Base-by-base conservation (phyloP, 2,113 vertebrate species). In the Cinclus cinclus region DNA sequence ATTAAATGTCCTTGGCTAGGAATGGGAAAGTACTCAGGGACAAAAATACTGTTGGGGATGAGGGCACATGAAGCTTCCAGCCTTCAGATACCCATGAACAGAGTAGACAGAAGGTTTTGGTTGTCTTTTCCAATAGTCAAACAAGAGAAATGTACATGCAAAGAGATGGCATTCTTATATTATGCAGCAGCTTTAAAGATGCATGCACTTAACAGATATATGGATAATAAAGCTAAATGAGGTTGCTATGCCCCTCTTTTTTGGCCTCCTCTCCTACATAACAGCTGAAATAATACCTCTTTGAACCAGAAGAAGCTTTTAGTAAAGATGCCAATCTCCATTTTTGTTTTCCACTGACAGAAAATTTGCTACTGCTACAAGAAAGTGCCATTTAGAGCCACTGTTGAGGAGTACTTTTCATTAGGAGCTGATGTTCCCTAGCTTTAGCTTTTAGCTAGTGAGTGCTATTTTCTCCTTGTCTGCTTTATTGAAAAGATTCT, bases 401-500 rank as follows among this genome's bases (percentile, higher is more conserved):
- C 50, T 81, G 46, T 39, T 89, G 69, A 91, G 85, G 49, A 27
- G 11, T 79, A 28, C 63, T 68, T 93, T 90, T 42, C 67, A 76
- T 85, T 68, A 73, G 70, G 53, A 78, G 31, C 25, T 80, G 75
- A 86, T 69, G 83, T 41, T 81, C 28, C 50, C 28, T 58, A 70
- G 76, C 67, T 83, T 89, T 64, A 89, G 71, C 71, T 92, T 92
- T 90, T 83, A 94, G 23, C 11, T 30, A 30, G 55, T 77, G 25
- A 69, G 60, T 46, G 20, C 6, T 58, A 46, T 92, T 95, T 92
- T 89, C 59, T 88, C 24, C 42, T 81, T 89, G 55, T 60, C 60
- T 92, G 27, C 41, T 81, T 87, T 70, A 59, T 63, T 89, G 64
- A 94, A 92, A 85, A 89, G 17, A 39, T 33, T 91, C 19, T 70